phyloP scores from a whole-genome alignment of 1,140 invertebrate genomes.

The Phocides pigmalion region DNA sequence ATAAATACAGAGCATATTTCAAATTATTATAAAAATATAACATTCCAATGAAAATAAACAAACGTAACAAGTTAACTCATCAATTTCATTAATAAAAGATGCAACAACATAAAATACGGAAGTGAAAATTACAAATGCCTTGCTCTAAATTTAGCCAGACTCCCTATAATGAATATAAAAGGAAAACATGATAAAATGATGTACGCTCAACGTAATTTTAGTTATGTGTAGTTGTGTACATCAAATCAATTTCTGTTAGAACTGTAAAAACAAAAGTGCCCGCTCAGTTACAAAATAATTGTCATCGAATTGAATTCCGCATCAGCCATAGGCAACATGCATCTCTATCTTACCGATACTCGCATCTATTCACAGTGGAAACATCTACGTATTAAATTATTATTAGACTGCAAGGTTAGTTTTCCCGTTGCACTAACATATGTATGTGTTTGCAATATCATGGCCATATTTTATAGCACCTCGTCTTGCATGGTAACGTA shows the following conservation, averaged over 20 bases:
- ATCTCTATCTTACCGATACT: conserved; percentile 53
- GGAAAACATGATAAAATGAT: background rate
- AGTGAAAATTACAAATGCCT: background rate
- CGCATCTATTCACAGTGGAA: conserved; percentile 63
- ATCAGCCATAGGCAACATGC: conserved; percentile 37
- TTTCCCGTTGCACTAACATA: conserved; percentile 59
- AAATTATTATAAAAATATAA: background rate
- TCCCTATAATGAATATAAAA: background rate
- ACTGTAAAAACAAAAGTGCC: background rate
- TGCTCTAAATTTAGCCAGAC: background rate
- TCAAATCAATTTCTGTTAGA: conserved; percentile 1
- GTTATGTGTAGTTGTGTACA: background rate
- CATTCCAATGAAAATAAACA: background rate
- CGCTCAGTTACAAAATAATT: conserved; percentile 22
- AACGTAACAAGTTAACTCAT: background rate
- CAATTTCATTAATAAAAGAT: background rate
- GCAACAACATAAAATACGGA: background rate
- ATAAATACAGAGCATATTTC: background rate
- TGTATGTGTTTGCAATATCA: conserved; percentile 47
- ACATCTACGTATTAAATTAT: conserved; percentile 77
- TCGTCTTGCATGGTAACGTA: conserved; percentile 20
- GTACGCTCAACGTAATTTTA: background rate
- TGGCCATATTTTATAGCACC: conserved; percentile 38
- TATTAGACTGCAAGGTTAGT: conserved; percentile 81
- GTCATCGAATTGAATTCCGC: conserved; percentile 38